These are phyloP conservation scores for Dendrophyllia cribrosa DNA, from an alignment of 64 coral and sea anemone species.

Conservation along the genomic window DNA sequence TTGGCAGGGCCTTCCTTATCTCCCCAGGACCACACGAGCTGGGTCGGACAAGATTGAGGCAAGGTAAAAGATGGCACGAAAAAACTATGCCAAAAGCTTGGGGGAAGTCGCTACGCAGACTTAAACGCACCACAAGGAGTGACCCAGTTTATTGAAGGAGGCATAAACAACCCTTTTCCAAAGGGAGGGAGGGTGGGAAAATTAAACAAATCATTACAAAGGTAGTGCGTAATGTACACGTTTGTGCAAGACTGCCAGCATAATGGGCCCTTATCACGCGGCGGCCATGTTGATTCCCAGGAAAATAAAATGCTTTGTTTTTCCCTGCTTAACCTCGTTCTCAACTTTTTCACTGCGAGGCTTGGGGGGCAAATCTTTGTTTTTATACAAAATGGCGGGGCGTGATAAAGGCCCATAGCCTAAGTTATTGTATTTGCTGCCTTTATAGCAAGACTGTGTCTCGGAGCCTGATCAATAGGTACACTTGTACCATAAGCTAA, in stretches of 20 bases:
- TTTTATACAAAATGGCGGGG: no score
- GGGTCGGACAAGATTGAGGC: neutral
- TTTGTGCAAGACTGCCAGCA: neutral
- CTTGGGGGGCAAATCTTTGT: no score
- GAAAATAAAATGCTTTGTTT: no score
- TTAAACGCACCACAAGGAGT: neutral
- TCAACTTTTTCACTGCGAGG: no score
- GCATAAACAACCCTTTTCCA: neutral
- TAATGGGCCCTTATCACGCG: no score
- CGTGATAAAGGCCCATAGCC: no score
- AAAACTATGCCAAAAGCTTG: neutral
- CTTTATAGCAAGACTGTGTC: neutral
- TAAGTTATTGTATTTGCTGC: neutral
- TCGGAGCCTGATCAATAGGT: neutral
- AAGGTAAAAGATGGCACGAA: neutral
- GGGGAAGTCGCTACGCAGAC: slow-evolving; percentile 7
- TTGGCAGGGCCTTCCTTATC: slow-evolving; percentile 4
- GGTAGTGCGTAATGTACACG: neutral
- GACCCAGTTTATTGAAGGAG: slow-evolving; percentile 1
- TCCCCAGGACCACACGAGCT: neutral
- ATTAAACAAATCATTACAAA: neutral
- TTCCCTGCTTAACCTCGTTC: no score
- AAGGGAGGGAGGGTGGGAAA: slow-evolving; percentile 1
- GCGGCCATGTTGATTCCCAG: no score
- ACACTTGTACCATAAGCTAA: no score